phyloP scores from a whole-genome alignment of 2,888 invertebrate species.

The Ormia ochracea region DNA sequence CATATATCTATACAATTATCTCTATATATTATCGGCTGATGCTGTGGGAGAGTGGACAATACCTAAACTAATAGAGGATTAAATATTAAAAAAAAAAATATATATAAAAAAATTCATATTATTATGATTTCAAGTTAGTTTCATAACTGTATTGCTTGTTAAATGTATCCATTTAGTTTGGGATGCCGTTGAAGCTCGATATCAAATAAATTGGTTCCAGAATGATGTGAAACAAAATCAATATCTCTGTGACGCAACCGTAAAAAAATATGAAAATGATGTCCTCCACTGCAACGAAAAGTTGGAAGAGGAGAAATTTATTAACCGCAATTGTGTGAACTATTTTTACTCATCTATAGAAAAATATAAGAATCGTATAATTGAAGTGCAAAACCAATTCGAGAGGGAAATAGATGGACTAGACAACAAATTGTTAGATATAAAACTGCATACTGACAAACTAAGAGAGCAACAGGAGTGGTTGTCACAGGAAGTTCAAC shows the following conservation, averaged over 20 bases:
- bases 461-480: constrained; percentile 32
- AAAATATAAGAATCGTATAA: constrained; percentile 44
- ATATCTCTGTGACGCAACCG: neutral
- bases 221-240: constrained; percentile 36
- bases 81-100: no score
- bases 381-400: constrained; percentile 32
- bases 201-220: constrained; percentile 39
- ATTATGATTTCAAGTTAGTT: no score
- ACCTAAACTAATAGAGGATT: no score
- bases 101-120: no score
- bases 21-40: no score
- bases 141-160: no score
- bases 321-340: constrained; percentile 33
- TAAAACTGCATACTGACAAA: constrained; percentile 51
- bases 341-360: constrained; percentile 36
- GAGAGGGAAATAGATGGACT: constrained; percentile 44
- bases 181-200: constrained; percentile 62
- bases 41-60: no score
- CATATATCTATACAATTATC: no score
- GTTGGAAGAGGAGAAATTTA: neutral
- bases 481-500: constrained; percentile 51
- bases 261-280: constrained; percentile 9
- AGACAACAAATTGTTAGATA: constrained; percentile 34
- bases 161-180: constrained; percentile 40
- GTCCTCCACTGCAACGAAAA: neutral